Conservation (phyloP, 2,888 invertebrate genomes). For the Danaus chrysippus region DNA sequence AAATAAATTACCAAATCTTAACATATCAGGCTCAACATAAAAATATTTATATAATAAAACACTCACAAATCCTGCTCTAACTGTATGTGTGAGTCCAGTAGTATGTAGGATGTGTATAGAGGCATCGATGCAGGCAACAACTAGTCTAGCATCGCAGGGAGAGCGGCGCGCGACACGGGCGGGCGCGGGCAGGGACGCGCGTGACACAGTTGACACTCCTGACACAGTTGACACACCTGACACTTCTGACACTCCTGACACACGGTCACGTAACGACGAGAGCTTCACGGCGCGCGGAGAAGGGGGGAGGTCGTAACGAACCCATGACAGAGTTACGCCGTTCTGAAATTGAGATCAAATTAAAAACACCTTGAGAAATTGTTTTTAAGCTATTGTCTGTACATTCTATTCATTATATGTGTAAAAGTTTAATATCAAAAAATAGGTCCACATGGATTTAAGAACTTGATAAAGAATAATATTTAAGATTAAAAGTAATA, state of each 20-base stretch:
- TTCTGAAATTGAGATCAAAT: conserved; percentile 41
- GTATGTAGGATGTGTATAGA: no score
- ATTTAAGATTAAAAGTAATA: no score
- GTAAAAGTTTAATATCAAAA: no score
- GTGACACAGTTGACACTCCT: conserved; percentile 72
- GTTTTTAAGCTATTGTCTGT: background rate
- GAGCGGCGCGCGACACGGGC: conserved; percentile 80
- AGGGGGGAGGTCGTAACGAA: conserved; percentile 82
- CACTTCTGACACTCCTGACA: conserved; percentile 75
- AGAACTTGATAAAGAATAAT: no score
- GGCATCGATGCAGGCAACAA: conserved; percentile 79
- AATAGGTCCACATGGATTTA: no score
- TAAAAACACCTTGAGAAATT: background rate
- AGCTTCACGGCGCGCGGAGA: background rate
- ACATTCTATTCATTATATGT: background rate
- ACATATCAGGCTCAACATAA: no score
- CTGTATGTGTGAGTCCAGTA: no score
- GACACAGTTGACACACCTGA: conserved; percentile 74
- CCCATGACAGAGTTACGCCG: conserved; percentile 79
- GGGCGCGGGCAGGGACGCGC: conserved; percentile 78
- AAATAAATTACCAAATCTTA: no score
- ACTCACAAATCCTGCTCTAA: no score
- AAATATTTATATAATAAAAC: no score
- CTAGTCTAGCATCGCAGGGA: conserved; percentile 63
- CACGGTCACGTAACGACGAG: conserved; percentile 76